phyloP scores from a whole-genome alignment of 2,888 invertebrate species.

The Gerris lacustris region DNA sequence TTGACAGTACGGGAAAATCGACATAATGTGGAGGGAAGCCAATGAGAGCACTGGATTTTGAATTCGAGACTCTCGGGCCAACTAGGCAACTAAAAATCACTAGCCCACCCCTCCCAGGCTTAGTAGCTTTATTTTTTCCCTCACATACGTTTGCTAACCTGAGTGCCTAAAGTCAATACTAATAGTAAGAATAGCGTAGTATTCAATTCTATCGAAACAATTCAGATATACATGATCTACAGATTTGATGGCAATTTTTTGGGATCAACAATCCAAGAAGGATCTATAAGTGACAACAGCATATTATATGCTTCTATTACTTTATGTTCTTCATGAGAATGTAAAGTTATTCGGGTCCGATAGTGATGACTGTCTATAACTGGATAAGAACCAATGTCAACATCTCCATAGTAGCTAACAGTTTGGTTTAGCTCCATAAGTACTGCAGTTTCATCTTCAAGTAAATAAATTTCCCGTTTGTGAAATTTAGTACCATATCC shows the following conservation, averaged over 20 bases:
- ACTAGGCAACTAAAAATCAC: too few species aligned
- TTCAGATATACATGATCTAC: too few species aligned
- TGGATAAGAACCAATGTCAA: constrained; percentile 49
- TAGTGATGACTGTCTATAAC: constrained; percentile 40
- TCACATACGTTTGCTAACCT: too few species aligned
- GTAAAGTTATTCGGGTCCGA: constrained; percentile 43
- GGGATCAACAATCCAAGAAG: constrained; percentile 35
- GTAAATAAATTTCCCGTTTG: constrained; percentile 31
- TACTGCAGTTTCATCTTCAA: constrained; percentile 32
- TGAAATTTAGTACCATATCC: constrained; percentile 18
- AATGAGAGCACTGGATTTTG: too few species aligned
- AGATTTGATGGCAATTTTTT: background rate
- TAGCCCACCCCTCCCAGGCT: too few species aligned
- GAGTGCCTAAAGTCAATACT: too few species aligned
- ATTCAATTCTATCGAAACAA: too few species aligned
- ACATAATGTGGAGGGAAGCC: too few species aligned
- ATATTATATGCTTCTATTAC: constrained; percentile 36
- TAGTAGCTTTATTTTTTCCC: too few species aligned
- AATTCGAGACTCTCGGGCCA: too few species aligned
- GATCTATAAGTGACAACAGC: constrained; percentile 35
- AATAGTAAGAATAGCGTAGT: too few species aligned
- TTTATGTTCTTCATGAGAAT: constrained; percentile 36
- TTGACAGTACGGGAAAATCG: too few species aligned
- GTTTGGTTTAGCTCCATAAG: constrained; percentile 36
- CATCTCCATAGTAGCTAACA: constrained; percentile 39